Evolutionary conservation across 1,140 invertebrate genomes (phyloP), one percentile per base, ranked within the genome.

Genomic region (Tetragonula clypearis): DNA sequence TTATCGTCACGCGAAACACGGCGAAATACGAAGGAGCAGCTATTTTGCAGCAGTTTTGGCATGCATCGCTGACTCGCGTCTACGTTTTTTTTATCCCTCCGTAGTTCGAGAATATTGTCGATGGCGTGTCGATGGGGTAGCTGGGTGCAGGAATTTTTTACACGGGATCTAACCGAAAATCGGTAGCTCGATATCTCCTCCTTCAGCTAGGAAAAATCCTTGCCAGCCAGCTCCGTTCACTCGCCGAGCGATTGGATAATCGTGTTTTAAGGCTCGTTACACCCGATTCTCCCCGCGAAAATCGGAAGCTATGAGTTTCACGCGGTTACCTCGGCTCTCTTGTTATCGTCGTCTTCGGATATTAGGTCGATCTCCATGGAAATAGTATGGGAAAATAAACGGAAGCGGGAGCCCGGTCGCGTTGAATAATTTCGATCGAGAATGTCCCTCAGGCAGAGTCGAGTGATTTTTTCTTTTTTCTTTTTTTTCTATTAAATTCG

Each of bases 31-130:
- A 14, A 12, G 72, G 56, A 76, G 77, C 66, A 73, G 74, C 53
- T 78, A 86, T 86, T 83, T 83, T 65, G 78, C 78, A 8, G 68
- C 81, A 84, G 21, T 79, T 85, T 74, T 21, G 56, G 72, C 71
- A 76, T 73, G 77, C 75, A 85, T 41, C 74, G 58, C 17, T 74
- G 62, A 76, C 49, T 75, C 12, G 19, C 30, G 23, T 26, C 41
- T 49, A 49, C n/a, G 12, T 26, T n/a, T 9, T 21, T n/a, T 30
- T 30, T 35, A 8, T 30, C 8, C 14, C 73, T 1, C 23, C 9
- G 2, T 35, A 8, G 14, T 8, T 23, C 23, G 55, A n/a, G 71
- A 60, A 66, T 84, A 69, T 78, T 66, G 60, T 0, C 35, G n/a
- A 19, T 11, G 35, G 30, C 49, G 19, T 35, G 60, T 15, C 23